These are phyloP conservation scores for Dufourea novaeangliae DNA, from an alignment of 1,140 invertebrate genomes.

Conservation along the genomic window DNA sequence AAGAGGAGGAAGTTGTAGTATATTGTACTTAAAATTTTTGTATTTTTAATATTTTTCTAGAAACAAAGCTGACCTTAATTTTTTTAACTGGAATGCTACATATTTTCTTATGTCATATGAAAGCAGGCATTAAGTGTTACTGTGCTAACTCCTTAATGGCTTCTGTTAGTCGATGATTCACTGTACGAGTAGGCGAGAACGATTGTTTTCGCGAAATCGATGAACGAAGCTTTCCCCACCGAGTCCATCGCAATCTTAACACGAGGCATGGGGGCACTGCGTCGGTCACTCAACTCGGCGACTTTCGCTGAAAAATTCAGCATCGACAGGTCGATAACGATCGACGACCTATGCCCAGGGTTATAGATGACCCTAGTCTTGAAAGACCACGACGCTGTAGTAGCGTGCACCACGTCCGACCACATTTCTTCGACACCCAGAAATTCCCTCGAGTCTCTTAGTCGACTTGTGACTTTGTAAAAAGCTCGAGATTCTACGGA, in stretches of 20 bases:
- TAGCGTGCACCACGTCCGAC: slow-evolving; percentile 48
- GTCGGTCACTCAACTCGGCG: slow-evolving; percentile 60
- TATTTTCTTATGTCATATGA: too few relatives aligned
- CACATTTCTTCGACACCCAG: slow-evolving; percentile 21
- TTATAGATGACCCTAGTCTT: slow-evolving; percentile 70
- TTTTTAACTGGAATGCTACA: too few relatives aligned
- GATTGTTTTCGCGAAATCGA: neutral
- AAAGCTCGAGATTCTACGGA: neutral
- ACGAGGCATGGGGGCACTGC: neutral
- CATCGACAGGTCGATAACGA: slow-evolving; percentile 67
- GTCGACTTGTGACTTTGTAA: neutral
- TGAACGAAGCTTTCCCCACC: neutral
- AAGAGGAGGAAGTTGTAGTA: too few relatives aligned
- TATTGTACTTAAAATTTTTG: too few relatives aligned
- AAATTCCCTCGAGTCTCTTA: slow-evolving; percentile 47
- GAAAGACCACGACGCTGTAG: slow-evolving; percentile 55
- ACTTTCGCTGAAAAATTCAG: slow-evolving; percentile 67
- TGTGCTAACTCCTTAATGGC: too few relatives aligned
- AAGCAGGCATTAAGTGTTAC: too few relatives aligned
- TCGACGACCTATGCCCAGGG: slow-evolving; percentile 65
- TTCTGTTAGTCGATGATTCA: too few relatives aligned
- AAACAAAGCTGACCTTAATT: too few relatives aligned
- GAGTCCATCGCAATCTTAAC: slow-evolving; percentile 16
- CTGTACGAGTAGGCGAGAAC: too few relatives aligned
- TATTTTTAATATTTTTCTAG: too few relatives aligned